Conservation (phyloP, 2,888 invertebrate species). For the Torymus texanus region DNA sequence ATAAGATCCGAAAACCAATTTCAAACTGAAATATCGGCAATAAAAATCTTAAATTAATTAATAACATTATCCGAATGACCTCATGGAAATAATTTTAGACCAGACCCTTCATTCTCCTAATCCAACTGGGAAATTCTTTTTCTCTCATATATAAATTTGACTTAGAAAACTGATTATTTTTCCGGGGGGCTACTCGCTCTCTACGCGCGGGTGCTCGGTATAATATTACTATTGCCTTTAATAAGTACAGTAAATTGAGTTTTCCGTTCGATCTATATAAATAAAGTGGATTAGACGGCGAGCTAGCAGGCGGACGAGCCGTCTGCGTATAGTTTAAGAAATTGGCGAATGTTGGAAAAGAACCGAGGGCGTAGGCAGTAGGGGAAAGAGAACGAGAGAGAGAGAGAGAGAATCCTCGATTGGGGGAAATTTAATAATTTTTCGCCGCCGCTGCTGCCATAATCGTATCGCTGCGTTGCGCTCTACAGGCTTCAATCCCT, state of each 20-base stretch:
- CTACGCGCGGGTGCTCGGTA: neutral
- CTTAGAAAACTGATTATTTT: conserved; percentile 29
- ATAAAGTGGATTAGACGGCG: conserved; percentile 47
- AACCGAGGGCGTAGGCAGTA: too few relatives aligned
- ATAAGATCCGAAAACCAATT: too few relatives aligned
- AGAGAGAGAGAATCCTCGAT: neutral
- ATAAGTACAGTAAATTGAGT: conserved; percentile 46
- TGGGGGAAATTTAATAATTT: conserved; percentile 55
- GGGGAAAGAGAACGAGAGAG: neutral
- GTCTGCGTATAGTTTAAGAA: conserved; percentile 43
- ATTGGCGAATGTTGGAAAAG: conserved; percentile 50
- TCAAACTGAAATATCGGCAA: too few relatives aligned
- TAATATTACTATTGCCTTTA: conserved; percentile 47
- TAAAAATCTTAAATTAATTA: too few relatives aligned
- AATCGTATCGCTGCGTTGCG: conserved; percentile 40
- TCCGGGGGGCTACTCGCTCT: neutral
- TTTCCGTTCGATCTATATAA: conserved; percentile 38
- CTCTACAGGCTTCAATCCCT: conserved; percentile 44
- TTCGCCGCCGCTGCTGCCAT: conserved; percentile 29
- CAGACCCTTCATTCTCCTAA: neutral
- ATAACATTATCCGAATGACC: too few relatives aligned
- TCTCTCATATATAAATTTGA: conserved; percentile 20
- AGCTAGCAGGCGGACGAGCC: neutral
- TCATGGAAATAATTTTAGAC: too few relatives aligned
- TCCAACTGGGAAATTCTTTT: conserved; percentile 11